Evolutionary conservation across 2,113 vertebrate species (phyloP).

Genomic region (Pygoscelis antarcticus): DNA sequence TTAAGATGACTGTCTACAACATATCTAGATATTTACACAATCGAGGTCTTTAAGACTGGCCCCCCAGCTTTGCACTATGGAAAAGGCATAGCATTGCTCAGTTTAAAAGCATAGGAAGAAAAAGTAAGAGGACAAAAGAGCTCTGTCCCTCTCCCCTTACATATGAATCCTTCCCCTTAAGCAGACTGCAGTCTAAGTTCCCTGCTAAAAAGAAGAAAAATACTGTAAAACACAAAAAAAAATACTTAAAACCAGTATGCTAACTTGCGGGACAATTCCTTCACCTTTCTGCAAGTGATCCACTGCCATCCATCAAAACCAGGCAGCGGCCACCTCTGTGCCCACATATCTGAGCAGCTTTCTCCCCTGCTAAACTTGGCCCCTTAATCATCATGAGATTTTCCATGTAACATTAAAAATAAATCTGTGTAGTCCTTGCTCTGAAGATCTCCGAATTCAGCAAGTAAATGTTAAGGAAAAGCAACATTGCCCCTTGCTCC

Average conservation of each 20-base stretch:
- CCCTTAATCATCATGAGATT: not conserved
- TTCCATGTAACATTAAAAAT: not conserved
- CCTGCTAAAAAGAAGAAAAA: not conserved
- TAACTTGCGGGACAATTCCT: not conserved
- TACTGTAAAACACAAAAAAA: not conserved
- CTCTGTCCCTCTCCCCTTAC: not conserved
- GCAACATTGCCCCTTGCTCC: not conserved
- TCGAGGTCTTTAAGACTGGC: not conserved
- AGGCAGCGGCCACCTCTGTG: not conserved
- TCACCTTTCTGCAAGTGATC: rapidly evolving
- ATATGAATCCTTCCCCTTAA: not conserved
- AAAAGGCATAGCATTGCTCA: not conserved
- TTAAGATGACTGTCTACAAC: not conserved
- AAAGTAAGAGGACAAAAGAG: not conserved
- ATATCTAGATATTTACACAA: not conserved
- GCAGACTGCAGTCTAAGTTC: not conserved
- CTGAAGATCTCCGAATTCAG: not conserved
- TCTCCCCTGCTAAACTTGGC: not conserved
- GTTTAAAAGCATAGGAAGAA: not conserved
- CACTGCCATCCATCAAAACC: not conserved
- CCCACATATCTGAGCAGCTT: rapidly evolving
- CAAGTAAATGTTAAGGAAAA: not conserved
- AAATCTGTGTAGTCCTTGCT: not conserved
- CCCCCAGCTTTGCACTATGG: not conserved
- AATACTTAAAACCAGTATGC: not conserved